Evolutionary conservation across 2,888 invertebrate species (phyloP).

Genomic region (Eurytoma californica): DNA sequence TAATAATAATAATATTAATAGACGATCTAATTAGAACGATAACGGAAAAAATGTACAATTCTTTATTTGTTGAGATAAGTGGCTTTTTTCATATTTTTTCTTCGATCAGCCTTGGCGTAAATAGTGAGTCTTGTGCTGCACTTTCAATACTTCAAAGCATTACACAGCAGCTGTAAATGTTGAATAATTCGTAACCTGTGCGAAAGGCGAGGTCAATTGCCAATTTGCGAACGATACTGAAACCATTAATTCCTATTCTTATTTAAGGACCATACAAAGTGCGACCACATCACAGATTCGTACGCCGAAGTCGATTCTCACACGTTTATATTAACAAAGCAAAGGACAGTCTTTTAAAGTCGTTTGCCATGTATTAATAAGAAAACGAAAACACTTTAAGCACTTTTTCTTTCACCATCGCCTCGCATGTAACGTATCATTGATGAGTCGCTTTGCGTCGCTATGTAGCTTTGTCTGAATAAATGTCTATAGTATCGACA

Average conservation of each 20-base stretch:
- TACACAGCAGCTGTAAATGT: slow-evolving; percentile 58
- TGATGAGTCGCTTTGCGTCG: slow-evolving; percentile 47
- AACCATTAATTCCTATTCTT: slow-evolving; percentile 61
- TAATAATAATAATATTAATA: slow-evolving; percentile 60
- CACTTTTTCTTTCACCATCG: slow-evolving; percentile 48
- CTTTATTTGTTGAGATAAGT: slow-evolving; percentile 59
- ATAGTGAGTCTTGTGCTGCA: slow-evolving; percentile 60
- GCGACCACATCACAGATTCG: slow-evolving; percentile 53
- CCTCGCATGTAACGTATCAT: slow-evolving; percentile 47
- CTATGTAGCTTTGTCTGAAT: slow-evolving; percentile 48
- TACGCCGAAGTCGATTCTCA: slow-evolving; percentile 48
- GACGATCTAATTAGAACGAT: slow-evolving; percentile 68
- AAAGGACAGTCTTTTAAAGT: slow-evolving; percentile 56
- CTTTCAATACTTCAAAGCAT: slow-evolving; percentile 62
- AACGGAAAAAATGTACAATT: slow-evolving; percentile 71
- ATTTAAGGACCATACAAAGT: slow-evolving; percentile 55
- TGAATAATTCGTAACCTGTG: slow-evolving; percentile 60
- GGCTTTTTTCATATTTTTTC: slow-evolving; percentile 57
- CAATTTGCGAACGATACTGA: slow-evolving; percentile 57
- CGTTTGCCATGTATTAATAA: slow-evolving; percentile 49
- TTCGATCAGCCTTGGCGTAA: slow-evolving; percentile 56
- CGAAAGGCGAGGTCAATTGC: slow-evolving; percentile 63
- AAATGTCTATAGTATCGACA: slow-evolving; percentile 53
- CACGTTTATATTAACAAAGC: slow-evolving; percentile 51
- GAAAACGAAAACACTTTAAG: slow-evolving; percentile 50